Evolutionary conservation across 2,113 vertebrate species (phyloP), one percentile per base, ranked within the genome.

Genomic region (Ellobius talpinus): DNA sequence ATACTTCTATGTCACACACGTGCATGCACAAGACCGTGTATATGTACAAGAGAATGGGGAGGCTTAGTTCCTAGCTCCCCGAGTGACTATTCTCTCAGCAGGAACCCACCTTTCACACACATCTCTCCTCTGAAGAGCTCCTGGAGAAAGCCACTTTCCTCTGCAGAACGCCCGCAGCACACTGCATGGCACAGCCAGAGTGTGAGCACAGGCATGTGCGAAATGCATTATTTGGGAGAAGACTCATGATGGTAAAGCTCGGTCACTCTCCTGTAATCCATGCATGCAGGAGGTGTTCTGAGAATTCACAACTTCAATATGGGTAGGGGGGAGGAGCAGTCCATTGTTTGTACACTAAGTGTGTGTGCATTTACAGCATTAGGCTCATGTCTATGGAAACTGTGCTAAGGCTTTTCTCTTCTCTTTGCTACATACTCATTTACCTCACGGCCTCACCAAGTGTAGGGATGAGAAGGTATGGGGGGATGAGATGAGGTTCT

Each of bases 301-400:
- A 98, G 93, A 90, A 96, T 92, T 97, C 65, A 95, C 97, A 97
- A 92, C 96, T 97, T 96, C 93, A 24, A 97, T 97, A 96, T 97
- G 97, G 97, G 96, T 98, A 96, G 13, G 11, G 89, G 96, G 96
- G 94, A 96, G 89, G 94, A 97, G 96, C 95, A 94, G 66, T 88
- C 96, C 14, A 0, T 78, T 96, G 66, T 97, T 88, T 90, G 74
- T 87, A 95, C 17, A 58, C 26, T 26, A 19, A 47, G 14, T 66
- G 14, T 31, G 17, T 19, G 12, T 63, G 26, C 45, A 45, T 36
- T 45, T 84, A n/a, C 11, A 76, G 81, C 50, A 42, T 86, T 63
- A 85, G 39, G 16, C 77, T 47, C 63, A 74, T 55, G 47, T 58
- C 52, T 31, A 45, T 52, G 89, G 70, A 94, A 94, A 63, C 29